Evolutionary conservation across 2,797 vertebrate genomes (phyloP).

Genomic region (Lepilemur septentrionalis): DNA sequence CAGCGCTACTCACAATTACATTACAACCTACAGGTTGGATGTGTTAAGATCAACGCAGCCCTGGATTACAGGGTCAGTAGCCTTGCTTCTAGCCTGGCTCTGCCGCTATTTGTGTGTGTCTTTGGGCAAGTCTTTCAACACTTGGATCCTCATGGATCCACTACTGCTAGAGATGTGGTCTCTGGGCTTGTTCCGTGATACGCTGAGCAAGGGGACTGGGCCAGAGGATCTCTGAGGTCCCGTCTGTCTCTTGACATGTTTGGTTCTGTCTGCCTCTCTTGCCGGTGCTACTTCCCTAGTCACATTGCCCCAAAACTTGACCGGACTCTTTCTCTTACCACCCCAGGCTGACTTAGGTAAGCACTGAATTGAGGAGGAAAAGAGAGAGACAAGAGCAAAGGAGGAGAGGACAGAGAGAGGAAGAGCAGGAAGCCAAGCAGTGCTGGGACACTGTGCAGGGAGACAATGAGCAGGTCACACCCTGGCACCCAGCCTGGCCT

Average conservation of each 20-base stretch:
- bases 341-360: not conserved
- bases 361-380: not conserved
- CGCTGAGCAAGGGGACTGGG: not conserved
- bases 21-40: not conserved
- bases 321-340: not conserved
- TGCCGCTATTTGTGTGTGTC: not conserved
- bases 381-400: not conserved
- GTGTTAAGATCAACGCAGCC: not conserved
- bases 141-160: not conserved
- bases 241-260: not conserved
- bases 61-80: not conserved
- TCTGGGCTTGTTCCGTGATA: not conserved
- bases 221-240: not conserved
- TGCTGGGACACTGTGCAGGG: fast-evolving
- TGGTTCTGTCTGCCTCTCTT: not conserved
- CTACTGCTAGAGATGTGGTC: not conserved
- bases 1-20: not conserved
- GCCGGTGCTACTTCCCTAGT: not conserved
- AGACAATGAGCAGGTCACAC: not conserved
- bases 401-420: not conserved
- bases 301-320: not conserved
- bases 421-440: not conserved
- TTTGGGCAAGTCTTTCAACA: not conserved
- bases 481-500: not conserved
- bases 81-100: not conserved